Base-by-base conservation (phyloP, 2,113 vertebrate species). In the Stomatorhinus ivindoensis region DNA sequence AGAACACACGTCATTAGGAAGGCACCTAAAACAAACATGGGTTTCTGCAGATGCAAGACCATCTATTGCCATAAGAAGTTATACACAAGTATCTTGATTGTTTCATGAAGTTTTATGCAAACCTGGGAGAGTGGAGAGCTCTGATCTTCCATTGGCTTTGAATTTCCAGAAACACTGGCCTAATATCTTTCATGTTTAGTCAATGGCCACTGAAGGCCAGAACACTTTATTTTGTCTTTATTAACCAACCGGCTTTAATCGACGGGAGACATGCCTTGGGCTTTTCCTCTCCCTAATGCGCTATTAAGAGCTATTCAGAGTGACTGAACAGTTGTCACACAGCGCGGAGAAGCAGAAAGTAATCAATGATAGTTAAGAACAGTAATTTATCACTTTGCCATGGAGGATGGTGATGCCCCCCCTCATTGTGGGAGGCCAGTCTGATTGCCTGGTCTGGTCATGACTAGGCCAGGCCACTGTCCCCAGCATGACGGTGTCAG, bases 321-420 rank as follows among this genome's bases (percentile, higher is more conserved):
- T 97, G 97, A 97, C 97, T 97, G 97, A 97, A 96, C 96, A 96
- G 95, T 96, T 97, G 97, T 97, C 93, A 92, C 96, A 93, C 93
- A 96, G 97, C 97, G 96, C 96, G 95, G 95, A 96, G 96, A 96
- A 99, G 96, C 97, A 97, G 94, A 93, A 94, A 96, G 96, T 96
- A 97, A 99, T 99, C 97, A 97, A 97, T 99, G 98, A 95, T 97
- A 96, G 96, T 95, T 96, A 97, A 98, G 96, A 98, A 96, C 95
- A 94, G 97, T 98, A 98, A 99, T 99, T 99, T 97, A 99, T 99
- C 98, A 99, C 96, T 93, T 96, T 99, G 98, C 97, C 97, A 97
- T 96, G 95, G 97, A 96, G 90, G 89, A 91, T 96, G 44, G 84
- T 0, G 47, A 86, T 50, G 84, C n/a, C 44, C 47, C 55, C 84